Conservation (phyloP, 2,888 invertebrate genomes). For the Clanis bilineata region DNA sequence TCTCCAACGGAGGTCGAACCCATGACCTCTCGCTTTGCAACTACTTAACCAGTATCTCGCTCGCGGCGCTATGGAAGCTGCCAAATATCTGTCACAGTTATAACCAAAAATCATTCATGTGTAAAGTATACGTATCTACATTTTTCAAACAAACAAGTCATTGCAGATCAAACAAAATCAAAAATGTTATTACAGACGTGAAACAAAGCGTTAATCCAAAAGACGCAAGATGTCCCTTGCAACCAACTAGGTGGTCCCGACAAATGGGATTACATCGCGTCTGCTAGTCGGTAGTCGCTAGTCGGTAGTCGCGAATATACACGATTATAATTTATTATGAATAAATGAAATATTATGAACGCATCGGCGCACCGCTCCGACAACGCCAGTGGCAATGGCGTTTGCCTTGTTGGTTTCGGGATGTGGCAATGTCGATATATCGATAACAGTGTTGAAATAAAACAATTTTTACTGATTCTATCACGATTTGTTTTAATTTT, state of each 20-base stretch:
- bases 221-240: conserved; percentile 24
- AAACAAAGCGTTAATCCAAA: conserved; percentile 30
- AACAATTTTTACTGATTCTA: too few relatives aligned
- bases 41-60: too few relatives aligned
- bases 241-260: conserved; percentile 6
- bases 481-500: not conserved
- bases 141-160: not conserved
- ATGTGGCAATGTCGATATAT: conserved; percentile 35
- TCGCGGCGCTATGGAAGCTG: too few relatives aligned
- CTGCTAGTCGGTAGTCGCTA: conserved; percentile 10
- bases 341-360: conserved; percentile 83
- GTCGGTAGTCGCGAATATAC: conserved; percentile 25
- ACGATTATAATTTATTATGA: conserved; percentile 82
- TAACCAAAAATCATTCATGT: too few relatives aligned
- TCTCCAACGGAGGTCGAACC: too few relatives aligned
- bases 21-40: too few relatives aligned
- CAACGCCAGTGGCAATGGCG: conserved; percentile 81
- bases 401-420: conserved; percentile 74
- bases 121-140: too few relatives aligned
- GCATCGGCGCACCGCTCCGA: conserved; percentile 79
- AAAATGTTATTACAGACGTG: conserved; percentile 31
- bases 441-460: conserved; percentile 28
- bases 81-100: too few relatives aligned
- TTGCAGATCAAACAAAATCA: conserved; percentile 25
- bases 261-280: conserved; percentile 12